Evolutionary conservation across 2,113 vertebrate genomes (phyloP).

Genomic region (Scomber colias): DNA sequence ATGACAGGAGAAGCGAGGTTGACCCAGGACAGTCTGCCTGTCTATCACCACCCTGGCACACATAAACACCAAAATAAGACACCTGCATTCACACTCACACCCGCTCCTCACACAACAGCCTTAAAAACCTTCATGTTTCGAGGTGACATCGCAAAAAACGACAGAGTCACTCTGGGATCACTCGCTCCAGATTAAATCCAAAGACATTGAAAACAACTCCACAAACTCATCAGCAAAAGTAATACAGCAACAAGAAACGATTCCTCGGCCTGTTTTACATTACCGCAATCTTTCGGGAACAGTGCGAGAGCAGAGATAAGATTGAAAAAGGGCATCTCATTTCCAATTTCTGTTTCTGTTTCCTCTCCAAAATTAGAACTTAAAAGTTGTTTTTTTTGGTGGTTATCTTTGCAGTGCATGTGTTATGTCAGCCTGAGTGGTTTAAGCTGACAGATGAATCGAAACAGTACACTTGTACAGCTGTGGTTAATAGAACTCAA

Average conservation of each 20-base stretch:
- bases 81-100: not conserved
- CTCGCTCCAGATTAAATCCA: conserved; percentile 8
- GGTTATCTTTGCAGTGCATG: conserved; percentile 12
- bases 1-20: not conserved
- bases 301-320: conserved; percentile 24
- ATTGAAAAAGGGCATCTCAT: conserved; percentile 31
- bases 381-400: not conserved
- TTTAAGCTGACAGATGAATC: not conserved
- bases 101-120: not conserved
- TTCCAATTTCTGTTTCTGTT: conserved; percentile 5
- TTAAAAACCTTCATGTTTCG: conserved; percentile 6
- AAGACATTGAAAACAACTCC: conserved; percentile 7
- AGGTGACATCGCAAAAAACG: conserved; percentile 23
- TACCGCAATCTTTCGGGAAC: conserved; percentile 27
- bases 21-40: not conserved
- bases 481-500: not conserved
- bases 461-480: not conserved
- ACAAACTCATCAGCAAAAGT: conserved; percentile 34
- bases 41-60: not conserved
- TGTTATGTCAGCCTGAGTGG: not conserved
- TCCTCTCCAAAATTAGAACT: conserved; percentile 17
- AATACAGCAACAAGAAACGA: conserved; percentile 11
- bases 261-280: conserved; percentile 32
- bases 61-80: conserved; percentile 22
- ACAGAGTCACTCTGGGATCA: conserved; percentile 8